Evolutionary conservation across 2,888 invertebrate genomes (phyloP), one percentile per base, ranked within the genome.

Genomic region (Amiota mariae): DNA sequence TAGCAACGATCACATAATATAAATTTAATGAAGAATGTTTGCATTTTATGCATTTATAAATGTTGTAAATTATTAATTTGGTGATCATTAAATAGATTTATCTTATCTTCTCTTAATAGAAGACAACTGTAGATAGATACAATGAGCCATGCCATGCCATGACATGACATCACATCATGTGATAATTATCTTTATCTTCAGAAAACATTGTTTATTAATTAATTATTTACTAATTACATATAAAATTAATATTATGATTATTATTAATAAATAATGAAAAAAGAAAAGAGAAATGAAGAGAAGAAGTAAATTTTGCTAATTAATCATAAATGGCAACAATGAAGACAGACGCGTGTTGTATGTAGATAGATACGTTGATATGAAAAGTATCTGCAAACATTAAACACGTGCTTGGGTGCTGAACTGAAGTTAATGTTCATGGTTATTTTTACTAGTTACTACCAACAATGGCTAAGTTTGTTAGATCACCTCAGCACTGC

Each of bases 171-270:
- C 8, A 2, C 15, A 15, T 54, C 54, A 54, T 54, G 54, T 54
- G 54, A 54, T 54, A 54, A 54, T 54, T 54, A 54, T 54, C 54
- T 13, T 15, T 15, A 54, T 8, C 20, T 9, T 57, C 6, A n/a
- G 1, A 15, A 57, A 57, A 57, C 15, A 57, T 15, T 15, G 13
- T 15, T n/a, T 15, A 57, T 15, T 18, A 20, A 59, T 59, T 59
- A 59, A 59, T 59, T 15, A 18, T 59, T 20, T 59, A 59, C 59
- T 59, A 59, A 59, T 59, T 59, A 11, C 20, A 15, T 20, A 59
- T 59, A 59, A 59, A 59, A 59, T 59, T 18, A 59, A 8, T 20
- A 20, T 15, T 57, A 18, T 15, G 10, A n/a, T n/a, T n/a, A n/a
- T 57, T 20, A 18, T 11, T 12, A 54, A 54, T 11, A 11, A 11